A percentile compares a stretch with the other conserved stretches of the same genome.
phyloP scores from a whole-genome alignment of 2,113 vertebrate genomes.

The Myrmecobius fasciatus region DNA sequence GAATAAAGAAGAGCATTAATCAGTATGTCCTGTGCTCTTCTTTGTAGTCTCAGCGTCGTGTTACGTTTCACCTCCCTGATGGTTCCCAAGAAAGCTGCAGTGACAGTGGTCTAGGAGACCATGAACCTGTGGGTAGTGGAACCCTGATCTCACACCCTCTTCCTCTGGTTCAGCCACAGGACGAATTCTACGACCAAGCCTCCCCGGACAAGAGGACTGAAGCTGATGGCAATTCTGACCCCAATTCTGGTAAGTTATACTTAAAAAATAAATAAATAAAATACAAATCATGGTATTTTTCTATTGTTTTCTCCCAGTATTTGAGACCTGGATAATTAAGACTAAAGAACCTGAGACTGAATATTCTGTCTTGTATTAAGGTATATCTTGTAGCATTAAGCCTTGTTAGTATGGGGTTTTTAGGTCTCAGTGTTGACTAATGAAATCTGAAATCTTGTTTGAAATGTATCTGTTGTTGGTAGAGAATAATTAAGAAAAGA shows the following conservation, averaged over 20 bases:
- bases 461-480: background rate
- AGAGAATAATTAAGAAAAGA: background rate
- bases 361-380: background rate
- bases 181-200: slow-evolving; percentile 98
- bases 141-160: slow-evolving; percentile 99
- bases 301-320: background rate
- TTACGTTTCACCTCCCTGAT: slow-evolving; percentile 99
- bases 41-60: slow-evolving; percentile 99
- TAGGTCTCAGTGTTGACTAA: background rate
- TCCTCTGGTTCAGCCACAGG: slow-evolving; percentile 99
- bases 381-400: background rate
- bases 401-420: slow-evolving; percentile 6
- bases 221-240: slow-evolving; percentile 98
- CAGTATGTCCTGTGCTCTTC: slow-evolving; percentile 93
- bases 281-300: fast-evolving
- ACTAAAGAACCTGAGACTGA: background rate
- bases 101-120: slow-evolving; percentile 99
- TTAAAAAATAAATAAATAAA: background rate
- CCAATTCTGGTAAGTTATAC: slow-evolving; percentile 95
- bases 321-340: background rate
- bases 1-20: slow-evolving; percentile 88
- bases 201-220: slow-evolving; percentile 99
- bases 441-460: background rate
- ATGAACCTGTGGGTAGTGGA: slow-evolving; percentile 97
- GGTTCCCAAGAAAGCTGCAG: slow-evolving; percentile 99